These are phyloP conservation scores for Erannis defoliaria DNA, from an alignment of 2,888 invertebrate species.

Conservation along the genomic window DNA sequence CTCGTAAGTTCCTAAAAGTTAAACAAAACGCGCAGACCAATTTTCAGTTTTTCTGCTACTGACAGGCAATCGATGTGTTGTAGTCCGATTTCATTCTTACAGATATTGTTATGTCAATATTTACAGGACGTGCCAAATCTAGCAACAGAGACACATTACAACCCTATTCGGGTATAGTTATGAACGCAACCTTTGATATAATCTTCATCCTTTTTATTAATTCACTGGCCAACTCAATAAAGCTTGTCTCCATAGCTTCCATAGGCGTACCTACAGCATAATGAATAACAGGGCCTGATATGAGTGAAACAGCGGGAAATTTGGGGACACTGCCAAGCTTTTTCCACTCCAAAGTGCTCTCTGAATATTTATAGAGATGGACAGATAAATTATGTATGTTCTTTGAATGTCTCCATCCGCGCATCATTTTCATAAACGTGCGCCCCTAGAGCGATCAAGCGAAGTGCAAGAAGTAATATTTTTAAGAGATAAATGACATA, in stretches of 20 bases:
- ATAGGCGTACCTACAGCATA: constrained; percentile 43
- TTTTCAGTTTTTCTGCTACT: too few species aligned
- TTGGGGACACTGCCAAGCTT: constrained; percentile 49
- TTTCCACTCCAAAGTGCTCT: constrained; percentile 49
- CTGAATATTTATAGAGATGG: constrained; percentile 54
- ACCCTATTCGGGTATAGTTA: too few species aligned
- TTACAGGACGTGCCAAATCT: too few species aligned
- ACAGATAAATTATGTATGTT: constrained; percentile 55
- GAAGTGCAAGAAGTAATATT: constrained; percentile 28
- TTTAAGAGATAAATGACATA: constrained; percentile 11
- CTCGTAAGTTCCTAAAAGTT: too few species aligned
- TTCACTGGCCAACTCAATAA: constrained; percentile 19
- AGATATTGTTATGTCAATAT: too few species aligned
- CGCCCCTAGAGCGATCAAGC: constrained; percentile 32
- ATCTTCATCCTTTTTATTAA: background rate
- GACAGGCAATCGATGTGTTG: too few species aligned
- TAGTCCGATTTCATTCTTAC: too few species aligned
- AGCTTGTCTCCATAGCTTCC: constrained; percentile 23
- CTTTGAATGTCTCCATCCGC: constrained; percentile 49
- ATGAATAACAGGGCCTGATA: constrained; percentile 44
- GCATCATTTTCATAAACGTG: constrained; percentile 47
- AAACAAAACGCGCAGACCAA: too few species aligned
- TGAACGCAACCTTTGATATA: too few species aligned
- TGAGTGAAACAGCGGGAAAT: constrained; percentile 44
- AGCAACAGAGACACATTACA: too few species aligned